Evolutionary conservation across 92 coral and sea anemone species (phyloP).

Genomic region (Montipora capitata): DNA sequence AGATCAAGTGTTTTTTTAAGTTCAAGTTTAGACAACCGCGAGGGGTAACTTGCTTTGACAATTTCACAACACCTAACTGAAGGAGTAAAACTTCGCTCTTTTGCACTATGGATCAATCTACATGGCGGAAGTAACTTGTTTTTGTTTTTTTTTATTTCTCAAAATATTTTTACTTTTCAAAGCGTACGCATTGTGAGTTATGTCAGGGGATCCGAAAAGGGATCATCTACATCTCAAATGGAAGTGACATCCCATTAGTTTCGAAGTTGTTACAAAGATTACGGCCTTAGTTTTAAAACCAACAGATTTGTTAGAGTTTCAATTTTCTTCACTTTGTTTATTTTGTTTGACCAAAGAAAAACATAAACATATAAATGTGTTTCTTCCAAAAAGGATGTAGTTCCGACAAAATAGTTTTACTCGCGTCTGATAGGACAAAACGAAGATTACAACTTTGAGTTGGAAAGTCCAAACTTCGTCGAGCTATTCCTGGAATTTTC

Average conservation of each 20-base stretch:
- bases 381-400: not conserved
- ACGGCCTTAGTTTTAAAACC: not conserved
- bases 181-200: not conserved
- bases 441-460: not conserved
- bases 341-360: conserved; percentile 9
- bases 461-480: not conserved
- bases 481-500: not conserved
- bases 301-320: not conserved
- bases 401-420: not conserved
- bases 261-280: not conserved
- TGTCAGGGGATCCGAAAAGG: not conserved
- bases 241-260: too few species aligned
- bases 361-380: not conserved
- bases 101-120: too few species aligned
- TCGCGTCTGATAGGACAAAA: not conserved
- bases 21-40: too few species aligned
- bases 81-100: too few species aligned
- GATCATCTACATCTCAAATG: too few species aligned
- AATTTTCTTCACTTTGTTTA: not conserved
- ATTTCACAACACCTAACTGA: too few species aligned
- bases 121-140: too few species aligned
- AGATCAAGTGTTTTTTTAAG: too few species aligned
- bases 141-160: too few species aligned
- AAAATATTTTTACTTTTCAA: not conserved
- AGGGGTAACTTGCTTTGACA: too few species aligned